These are phyloP conservation scores for Anthoptus insignis DNA, from an alignment of 2,888 invertebrate genomes.

Conservation along the genomic window DNA sequence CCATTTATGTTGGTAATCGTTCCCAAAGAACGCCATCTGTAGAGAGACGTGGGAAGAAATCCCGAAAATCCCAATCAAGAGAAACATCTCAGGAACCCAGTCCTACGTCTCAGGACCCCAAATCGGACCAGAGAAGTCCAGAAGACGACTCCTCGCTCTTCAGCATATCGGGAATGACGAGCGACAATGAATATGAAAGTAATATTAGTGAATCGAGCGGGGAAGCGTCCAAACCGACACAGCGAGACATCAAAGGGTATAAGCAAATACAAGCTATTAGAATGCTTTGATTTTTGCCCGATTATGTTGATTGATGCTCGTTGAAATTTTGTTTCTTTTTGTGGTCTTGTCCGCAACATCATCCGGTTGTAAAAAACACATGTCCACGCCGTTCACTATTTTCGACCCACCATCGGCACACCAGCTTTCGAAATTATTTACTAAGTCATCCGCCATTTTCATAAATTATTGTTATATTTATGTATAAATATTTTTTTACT, in stretches of 20 bases:
- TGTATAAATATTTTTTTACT: constrained; percentile 8
- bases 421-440: constrained; percentile 22
- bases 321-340: constrained; percentile 60
- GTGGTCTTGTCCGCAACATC: constrained; percentile 52
- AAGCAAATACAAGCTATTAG: constrained; percentile 81
- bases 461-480: constrained; percentile 9
- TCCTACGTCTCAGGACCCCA: constrained; percentile 80
- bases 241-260: constrained; percentile 83
- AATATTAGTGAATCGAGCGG: constrained; percentile 85
- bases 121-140: constrained; percentile 84
- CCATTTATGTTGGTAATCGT: constrained; percentile 89
- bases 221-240: constrained; percentile 79
- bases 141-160: constrained; percentile 85
- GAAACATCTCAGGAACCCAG: constrained; percentile 80
- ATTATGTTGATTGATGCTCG: constrained; percentile 74
- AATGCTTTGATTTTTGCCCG: constrained; percentile 78
- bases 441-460: constrained; percentile 6
- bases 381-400: constrained; percentile 16
- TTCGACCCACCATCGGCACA: constrained; percentile 26
- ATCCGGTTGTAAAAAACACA: constrained; percentile 39
- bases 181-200: constrained; percentile 86
- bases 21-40: constrained; percentile 86
- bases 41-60: constrained; percentile 68
- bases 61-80: constrained; percentile 70
- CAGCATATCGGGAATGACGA: constrained; percentile 87